Evolutionary conservation across 2,113 vertebrate genomes (phyloP), one percentile per base, ranked within the genome.

Genomic region (Boulengeromyrus knoepffleri): DNA sequence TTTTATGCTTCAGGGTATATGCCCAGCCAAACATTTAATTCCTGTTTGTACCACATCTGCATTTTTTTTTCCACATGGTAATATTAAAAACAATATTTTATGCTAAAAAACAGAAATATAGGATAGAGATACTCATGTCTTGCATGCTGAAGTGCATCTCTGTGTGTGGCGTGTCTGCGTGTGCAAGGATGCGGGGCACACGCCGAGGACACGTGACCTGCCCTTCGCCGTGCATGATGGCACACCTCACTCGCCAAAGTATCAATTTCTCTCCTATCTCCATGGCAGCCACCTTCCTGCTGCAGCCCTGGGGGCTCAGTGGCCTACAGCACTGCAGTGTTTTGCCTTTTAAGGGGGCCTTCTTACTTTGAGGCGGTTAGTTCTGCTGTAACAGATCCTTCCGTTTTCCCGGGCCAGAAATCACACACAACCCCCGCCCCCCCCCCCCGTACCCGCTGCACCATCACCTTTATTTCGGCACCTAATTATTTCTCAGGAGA

Each of bases 271-370:
- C 97, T 97, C 96, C 96, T 95, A 96, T 97, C 94, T 97, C 97
- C 97, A 97, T 96, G 94, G 94, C 95, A 95, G 94, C 96, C 96
- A 96, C 94, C 91, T 50, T 91, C 92, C 94, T 93, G 92, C 91
- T 87, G 6, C 84, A 90, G 90, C 66, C 91, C 95, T 24, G 42
- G 91, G 88, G 91, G 92, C 88, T 93, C 93, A 90, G 93, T 93
- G 95, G 93, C 94, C 94, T 91, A 93, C 93, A 92, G 86, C 27
- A 21, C 6, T 46, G 83, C 24, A 85, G 45, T 90, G 92, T 94
- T 94, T 91, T 92, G 9, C 91, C 94, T 94, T 95, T 95, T 95
- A 96, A 92, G 91, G 87, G 86, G 93, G 93, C 95, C 95, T 93
- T 94, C 95, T 95, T 92, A 95, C 93, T 66, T 90, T 89, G 87